These are phyloP conservation scores for Lethenteron reissneri DNA, from an alignment of 2,113 vertebrate genomes.

Conservation along the genomic window DNA sequence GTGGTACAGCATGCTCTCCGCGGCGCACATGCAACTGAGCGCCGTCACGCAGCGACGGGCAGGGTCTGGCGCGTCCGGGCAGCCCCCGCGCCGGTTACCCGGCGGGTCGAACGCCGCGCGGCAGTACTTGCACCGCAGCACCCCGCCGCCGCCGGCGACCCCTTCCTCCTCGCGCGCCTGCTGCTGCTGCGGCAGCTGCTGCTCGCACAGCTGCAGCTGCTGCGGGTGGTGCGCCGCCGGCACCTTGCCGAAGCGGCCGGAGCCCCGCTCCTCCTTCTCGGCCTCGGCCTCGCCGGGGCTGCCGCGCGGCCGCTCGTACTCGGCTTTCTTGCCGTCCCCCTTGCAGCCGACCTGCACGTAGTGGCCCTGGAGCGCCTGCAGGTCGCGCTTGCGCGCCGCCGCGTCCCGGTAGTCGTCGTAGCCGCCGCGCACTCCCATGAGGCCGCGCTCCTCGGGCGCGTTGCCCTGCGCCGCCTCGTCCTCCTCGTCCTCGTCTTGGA, in stretches of 20 bases:
- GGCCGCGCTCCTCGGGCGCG: slow-evolving; percentile 59
- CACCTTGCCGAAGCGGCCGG: no score
- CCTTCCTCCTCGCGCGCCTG: no score
- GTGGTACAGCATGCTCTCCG: slow-evolving; percentile 96
- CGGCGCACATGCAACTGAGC: slow-evolving; percentile 93
- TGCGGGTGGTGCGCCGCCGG: not conserved
- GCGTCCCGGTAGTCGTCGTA: slow-evolving; percentile 93
- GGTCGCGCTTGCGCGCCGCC: slow-evolving; percentile 45
- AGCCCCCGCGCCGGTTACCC: slow-evolving; percentile 57
- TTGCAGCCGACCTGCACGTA: slow-evolving; percentile 73
- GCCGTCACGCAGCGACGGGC: slow-evolving; percentile 55
- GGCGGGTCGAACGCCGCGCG: slow-evolving; percentile 65
- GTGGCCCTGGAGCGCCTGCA: slow-evolving; percentile 32
- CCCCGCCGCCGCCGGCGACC: slow-evolving; percentile 11
- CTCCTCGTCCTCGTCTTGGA: slow-evolving; percentile 31
- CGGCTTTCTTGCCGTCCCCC: slow-evolving; percentile 43
- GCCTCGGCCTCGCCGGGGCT: slow-evolving; percentile 50
- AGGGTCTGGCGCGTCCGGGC: slow-evolving; percentile 78
- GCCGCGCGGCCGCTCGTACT: slow-evolving; percentile 47
- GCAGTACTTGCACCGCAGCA: slow-evolving; percentile 67
- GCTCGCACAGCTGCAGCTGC: not conserved
- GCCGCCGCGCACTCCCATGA: slow-evolving; percentile 35
- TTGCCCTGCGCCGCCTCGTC: slow-evolving; percentile 95
- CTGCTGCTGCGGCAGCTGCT: slow-evolving; percentile 8
- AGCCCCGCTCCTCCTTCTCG: slow-evolving; percentile 43